Percentiles rank a stretch among this genome's conserved stretches.
phyloP scores from a whole-genome alignment of 2,888 invertebrate species.

The Encarsia formosa region DNA sequence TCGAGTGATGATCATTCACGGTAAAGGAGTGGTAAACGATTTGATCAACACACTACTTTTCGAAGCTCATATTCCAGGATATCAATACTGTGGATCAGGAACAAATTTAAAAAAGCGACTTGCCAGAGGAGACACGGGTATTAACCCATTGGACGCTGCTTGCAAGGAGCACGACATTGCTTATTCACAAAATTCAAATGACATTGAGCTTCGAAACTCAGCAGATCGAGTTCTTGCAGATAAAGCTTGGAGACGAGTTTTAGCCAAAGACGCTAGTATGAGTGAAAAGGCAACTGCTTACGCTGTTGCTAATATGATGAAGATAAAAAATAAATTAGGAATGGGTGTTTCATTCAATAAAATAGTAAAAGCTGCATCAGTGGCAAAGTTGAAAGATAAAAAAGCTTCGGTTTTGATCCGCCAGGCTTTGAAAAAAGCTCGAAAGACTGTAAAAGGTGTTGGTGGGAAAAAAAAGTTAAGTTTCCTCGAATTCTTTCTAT shows the following conservation, averaged over 20 bases:
- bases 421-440: slow-evolving; percentile 21
- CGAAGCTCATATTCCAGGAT: slow-evolving; percentile 29
- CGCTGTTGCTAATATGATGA: too few relatives aligned
- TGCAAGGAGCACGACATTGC: too few relatives aligned
- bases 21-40: slow-evolving; percentile 22
- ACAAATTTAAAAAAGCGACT: slow-evolving; percentile 33
- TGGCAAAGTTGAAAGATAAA: not conserved
- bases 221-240: slow-evolving; percentile 35
- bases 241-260: slow-evolving; percentile 36
- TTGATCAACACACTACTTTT: too few relatives aligned
- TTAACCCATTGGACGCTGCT: slow-evolving; percentile 32
- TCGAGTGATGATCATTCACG: not conserved
- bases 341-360: not conserved
- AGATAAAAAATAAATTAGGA: too few relatives aligned
- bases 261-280: slow-evolving; percentile 35
- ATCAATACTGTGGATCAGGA: too few relatives aligned
- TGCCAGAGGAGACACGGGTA: slow-evolving; percentile 29
- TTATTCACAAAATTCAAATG: slow-evolving; percentile 22
- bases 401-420: slow-evolving; percentile 4
- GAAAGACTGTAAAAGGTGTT: slow-evolving; percentile 14
- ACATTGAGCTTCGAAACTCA: too few relatives aligned
- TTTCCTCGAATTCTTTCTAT: slow-evolving; percentile 4
- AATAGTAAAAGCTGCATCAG: slow-evolving; percentile 9
- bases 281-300: slow-evolving; percentile 38
- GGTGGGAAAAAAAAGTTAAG: slow-evolving; percentile 21